Base-by-base conservation (phyloP, 2,797 vertebrate species). In the Manis javanica region DNA sequence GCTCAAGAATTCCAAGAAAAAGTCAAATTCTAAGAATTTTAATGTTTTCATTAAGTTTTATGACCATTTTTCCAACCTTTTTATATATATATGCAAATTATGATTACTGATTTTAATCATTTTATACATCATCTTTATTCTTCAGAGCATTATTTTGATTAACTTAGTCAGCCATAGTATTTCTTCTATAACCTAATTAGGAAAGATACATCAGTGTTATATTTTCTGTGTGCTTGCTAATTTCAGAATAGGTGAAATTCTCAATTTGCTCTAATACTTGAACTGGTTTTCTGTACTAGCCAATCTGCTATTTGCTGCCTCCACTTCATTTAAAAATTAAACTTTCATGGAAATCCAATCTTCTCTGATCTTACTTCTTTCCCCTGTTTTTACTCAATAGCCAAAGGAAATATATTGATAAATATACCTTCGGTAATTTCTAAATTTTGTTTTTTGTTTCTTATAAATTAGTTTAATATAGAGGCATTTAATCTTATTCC, bases 1-100 rank as follows among this genome's bases (percentile, higher is more conserved):
- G 29, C 6, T 94, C 29, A 72, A 87, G 7, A 59, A 83, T 78
- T 83, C 71, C 46, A 78, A 57, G 18, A 64, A 88, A 92, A 86
- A 71, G 18, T n/a, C 86, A 81, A 94, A 74, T 89, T 75, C 7
- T 1, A 91, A 91, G 29, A 95, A 57, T 82, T 77, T 77, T 83
- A 93, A 39, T 61, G n/a, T 49, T 83, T 88, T 88, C 11, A 24
- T 34, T 79, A 69, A 55, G 15, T 39, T 85, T 53, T 78, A 57
- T 69, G 74, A 46, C 23, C 2, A 59, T 63, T 53, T 64, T 90
- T 46, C 49, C 18, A 59, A 64, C 7, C 12, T n/a, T 55, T 72
- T 92, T 92, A 16, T n/a, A 42, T 26, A 46, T 0, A 16, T n/a
- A 42, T 26, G 37, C 0, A 85, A 81, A 68, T 57, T 75, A 90